A percentile compares a stretch with the other conserved stretches of the same genome.
These are phyloP conservation scores for Peromyscus polionotus DNA, from an alignment of 2,113 vertebrate genomes.

Conservation along the genomic window DNA sequence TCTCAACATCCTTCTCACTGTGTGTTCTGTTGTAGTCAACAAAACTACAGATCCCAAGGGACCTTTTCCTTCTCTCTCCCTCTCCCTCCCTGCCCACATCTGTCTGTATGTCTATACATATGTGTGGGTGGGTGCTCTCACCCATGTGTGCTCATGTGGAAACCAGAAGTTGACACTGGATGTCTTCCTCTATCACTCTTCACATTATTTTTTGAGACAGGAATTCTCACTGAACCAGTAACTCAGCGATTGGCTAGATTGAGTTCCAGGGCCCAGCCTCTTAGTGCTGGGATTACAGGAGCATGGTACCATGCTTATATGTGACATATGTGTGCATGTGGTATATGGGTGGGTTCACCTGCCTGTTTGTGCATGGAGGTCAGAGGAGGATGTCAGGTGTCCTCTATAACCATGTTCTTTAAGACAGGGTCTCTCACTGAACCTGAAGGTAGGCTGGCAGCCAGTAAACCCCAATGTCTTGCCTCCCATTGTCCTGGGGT, in stretches of 20 bases:
- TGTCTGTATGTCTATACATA: background rate
- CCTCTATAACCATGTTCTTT: background rate
- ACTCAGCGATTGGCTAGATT: background rate
- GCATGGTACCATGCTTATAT: background rate
- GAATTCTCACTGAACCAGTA: background rate
- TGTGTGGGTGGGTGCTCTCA: background rate
- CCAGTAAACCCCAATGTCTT: background rate
- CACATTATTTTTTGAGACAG: background rate
- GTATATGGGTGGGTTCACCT: background rate
- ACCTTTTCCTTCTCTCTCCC: background rate
- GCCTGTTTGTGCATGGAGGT: background rate
- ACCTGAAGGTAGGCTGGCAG: background rate
- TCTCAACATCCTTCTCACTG: background rate
- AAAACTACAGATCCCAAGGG: background rate
- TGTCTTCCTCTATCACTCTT: background rate
- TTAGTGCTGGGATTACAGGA: background rate
- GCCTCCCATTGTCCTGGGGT: background rate
- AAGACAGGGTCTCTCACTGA: background rate
- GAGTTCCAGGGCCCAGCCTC: background rate
- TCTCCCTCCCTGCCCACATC: background rate
- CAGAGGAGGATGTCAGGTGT: background rate
- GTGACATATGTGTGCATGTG: background rate
- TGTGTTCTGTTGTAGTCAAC: rapidly evolving
- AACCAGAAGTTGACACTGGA: background rate
- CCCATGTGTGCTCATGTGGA: background rate